phyloP scores from a whole-genome alignment of 2,888 invertebrate species.

The Cinara cedri region DNA sequence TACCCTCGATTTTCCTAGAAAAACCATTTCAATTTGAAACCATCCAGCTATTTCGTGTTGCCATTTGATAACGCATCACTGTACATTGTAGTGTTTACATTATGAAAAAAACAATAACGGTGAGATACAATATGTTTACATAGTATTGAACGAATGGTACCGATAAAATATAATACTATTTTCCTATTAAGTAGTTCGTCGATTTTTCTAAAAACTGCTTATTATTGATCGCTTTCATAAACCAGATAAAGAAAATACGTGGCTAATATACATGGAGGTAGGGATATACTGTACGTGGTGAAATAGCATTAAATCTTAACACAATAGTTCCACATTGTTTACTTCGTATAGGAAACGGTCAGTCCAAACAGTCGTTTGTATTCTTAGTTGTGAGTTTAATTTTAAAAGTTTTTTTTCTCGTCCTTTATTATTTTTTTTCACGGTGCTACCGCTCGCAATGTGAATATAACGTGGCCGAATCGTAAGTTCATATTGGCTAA shows the following conservation, averaged over 20 bases:
- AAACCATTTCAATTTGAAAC: no score
- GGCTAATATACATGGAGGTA: neutral
- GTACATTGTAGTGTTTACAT: no score
- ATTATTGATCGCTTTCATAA: conserved; percentile 30
- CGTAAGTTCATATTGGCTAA: neutral
- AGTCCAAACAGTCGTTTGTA: conserved; percentile 18
- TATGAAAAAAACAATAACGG: no score
- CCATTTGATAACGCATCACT: no score
- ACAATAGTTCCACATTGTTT: conserved; percentile 20
- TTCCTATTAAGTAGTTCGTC: no score
- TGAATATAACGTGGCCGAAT: neutral
- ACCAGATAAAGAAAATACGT: conserved; percentile 16
- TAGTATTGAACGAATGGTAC: no score
- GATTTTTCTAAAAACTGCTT: neutral
- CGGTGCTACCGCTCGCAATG: neutral
- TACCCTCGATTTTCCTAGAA: no score
- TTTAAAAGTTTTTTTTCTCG: conserved; percentile 28
- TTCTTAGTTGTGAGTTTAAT: conserved; percentile 8
- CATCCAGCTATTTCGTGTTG: no score
- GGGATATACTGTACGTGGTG: neutral
- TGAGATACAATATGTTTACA: no score
- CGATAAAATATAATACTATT: no score
- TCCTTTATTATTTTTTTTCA: neutral
- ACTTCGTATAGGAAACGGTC: neutral
- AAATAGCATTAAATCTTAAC: conserved; percentile 44